These are phyloP conservation scores for Anastrepha ludens DNA, from an alignment of 1,140 invertebrate species.

Conservation along the genomic window DNA sequence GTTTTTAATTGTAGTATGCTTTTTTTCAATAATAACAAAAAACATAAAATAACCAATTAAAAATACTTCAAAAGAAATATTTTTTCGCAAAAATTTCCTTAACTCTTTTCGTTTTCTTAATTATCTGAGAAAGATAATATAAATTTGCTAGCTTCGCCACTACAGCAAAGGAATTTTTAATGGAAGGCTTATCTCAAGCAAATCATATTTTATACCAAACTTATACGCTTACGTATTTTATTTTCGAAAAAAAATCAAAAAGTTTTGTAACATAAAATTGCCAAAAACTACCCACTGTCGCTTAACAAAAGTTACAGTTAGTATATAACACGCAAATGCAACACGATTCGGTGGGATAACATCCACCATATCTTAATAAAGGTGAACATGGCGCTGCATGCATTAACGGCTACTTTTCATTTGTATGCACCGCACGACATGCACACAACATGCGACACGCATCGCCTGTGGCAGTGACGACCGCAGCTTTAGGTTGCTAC, in stretches of 20 bases:
- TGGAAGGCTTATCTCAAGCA: too few species aligned
- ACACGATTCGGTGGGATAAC: background rate
- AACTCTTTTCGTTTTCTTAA: too few species aligned
- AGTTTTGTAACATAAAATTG: background rate
- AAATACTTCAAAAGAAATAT: too few species aligned
- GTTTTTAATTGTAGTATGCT: too few species aligned
- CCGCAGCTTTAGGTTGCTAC: background rate
- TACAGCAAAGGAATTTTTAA: too few species aligned
- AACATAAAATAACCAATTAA: too few species aligned
- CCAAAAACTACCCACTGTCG: background rate
- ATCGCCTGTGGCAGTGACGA: background rate
- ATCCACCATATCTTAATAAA: background rate
- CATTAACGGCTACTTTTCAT: background rate
- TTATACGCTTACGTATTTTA: background rate
- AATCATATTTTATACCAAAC: too few species aligned
- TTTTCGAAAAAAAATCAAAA: background rate
- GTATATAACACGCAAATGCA: background rate
- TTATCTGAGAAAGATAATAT: too few species aligned
- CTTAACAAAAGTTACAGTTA: background rate
- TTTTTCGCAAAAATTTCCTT: too few species aligned
- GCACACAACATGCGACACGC: constrained; percentile 24
- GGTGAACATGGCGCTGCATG: background rate
- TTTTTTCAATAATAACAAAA: too few species aligned
- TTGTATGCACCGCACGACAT: constrained; percentile 28
- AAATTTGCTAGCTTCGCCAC: too few species aligned